Base-by-base conservation (phyloP, 1,140 invertebrate species). In the Macrotrachela quadricornifera region DNA sequence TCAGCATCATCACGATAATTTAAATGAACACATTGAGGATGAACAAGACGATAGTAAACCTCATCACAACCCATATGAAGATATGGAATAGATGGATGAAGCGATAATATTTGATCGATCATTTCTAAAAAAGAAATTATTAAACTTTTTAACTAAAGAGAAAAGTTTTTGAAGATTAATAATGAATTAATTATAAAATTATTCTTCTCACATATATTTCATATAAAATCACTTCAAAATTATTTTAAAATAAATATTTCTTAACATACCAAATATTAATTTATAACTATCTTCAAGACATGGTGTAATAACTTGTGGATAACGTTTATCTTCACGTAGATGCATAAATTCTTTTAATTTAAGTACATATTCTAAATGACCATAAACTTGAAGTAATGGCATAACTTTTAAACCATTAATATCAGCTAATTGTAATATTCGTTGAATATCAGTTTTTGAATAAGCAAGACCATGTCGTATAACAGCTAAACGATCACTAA, bases 101-200 rank as follows among this genome's bases (percentile, higher is more conserved):
- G 2, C 16, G 42, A 44, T 9, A 53, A 36, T 10, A 53, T 48
- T 47, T 53, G 51, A 17, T 53, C 51, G 16, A 53, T 53, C 46
- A 53, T 53, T 43, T 53, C 70, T 44, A 15, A 2, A 45, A 45
- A n/a, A n/a, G n/a, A n/a, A n/a, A n/a, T n/a, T 44, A 16, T 15
- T 11, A 16, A 16, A n/a, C 43, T 15, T 9, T 15, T 44, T 44
- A 16, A 15, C 43, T n/a, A n/a, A n/a, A n/a, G n/a, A n/a, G n/a
- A n/a, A n/a, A n/a, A n/a, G n/a, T n/a, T n/a, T n/a, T n/a, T n/a
- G n/a, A n/a, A n/a, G n/a, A n/a, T n/a, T n/a, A n/a, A n/a, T n/a
- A n/a, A n/a, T n/a, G n/a, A n/a, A n/a, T n/a, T n/a, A n/a, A n/a
- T n/a, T n/a, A n/a, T n/a, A n/a, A n/a, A n/a, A n/a, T n/a, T n/a